Conservation (phyloP, 2,888 invertebrate genomes). For the Philhelius pedissequus region DNA sequence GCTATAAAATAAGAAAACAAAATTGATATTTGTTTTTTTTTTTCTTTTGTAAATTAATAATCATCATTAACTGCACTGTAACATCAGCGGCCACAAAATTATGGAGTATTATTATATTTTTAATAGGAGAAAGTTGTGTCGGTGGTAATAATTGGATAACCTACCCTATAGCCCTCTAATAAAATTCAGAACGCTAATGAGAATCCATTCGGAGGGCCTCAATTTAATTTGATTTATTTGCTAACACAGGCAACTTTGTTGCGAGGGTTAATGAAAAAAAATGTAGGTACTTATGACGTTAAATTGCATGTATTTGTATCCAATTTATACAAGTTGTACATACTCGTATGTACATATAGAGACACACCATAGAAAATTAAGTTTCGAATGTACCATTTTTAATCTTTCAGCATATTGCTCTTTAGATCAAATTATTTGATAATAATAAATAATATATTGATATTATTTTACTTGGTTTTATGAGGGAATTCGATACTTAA, state of each 20-base stretch:
- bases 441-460: background rate
- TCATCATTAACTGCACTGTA: background rate
- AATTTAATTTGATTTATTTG: conserved; percentile 55
- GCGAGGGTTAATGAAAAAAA: background rate
- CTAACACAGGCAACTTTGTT: conserved; percentile 16
- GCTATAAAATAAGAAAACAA: background rate
- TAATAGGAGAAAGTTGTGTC: background rate
- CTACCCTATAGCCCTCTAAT: background rate
- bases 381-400: background rate
- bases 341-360: background rate
- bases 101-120: background rate
- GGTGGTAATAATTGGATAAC: background rate
- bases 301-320: background rate
- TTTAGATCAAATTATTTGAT: background rate
- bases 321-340: background rate
- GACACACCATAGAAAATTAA: background rate
- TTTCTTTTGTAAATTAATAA: conserved; percentile 1
- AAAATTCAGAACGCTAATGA: conserved; percentile 33
- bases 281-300: background rate
- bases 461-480: background rate
- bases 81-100: background rate
- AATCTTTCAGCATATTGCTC: background rate
- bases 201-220: conserved; percentile 28
- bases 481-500: too few species aligned
- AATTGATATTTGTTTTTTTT: background rate